Evolutionary conservation across 64 coral and sea anemone species (phyloP), one percentile per base, ranked within the genome.

Genomic region (Montipora capricornis): DNA sequence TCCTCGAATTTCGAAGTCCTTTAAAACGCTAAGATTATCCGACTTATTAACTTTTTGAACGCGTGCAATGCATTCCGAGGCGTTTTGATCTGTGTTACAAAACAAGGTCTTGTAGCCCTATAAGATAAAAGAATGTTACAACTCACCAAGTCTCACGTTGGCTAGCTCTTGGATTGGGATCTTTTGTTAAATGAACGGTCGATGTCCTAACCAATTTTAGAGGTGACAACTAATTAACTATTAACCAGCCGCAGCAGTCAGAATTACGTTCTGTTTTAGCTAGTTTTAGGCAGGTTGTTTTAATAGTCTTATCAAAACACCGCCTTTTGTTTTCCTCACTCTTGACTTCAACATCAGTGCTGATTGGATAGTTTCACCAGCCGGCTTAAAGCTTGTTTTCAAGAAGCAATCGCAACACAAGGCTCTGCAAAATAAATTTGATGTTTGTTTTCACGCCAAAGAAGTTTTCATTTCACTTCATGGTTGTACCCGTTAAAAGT

Each of bases 121-220:
- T 55, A 55, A 10, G 52, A 55, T 55, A 55, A 55, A 55, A 55
- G 37, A 37, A 64, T 12, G 12, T 51, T 71, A 2, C 3, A 16
- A 86, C 82, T 20, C 11, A 86, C 82, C 82, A 19, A 69, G 24
- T 86, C 19, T 49, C 0, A 11, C 49, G 66, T 52, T 4, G 82
- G 82, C 82, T 69, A 6, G 62, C 62, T 86, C 82, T 70, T 16
- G 10, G 66, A 13, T 86, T 45, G 10, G 51, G 67, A 86, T 49
- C 82, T 86, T 17, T 70, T 22, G 82, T 86, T 44, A 50, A 86
- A 71, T 86, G 82, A 37, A 48, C 66, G 3, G 17, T 22, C 10
- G 7, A 73, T 86, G 82, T 71, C 71, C 82, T 86, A 86, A 86
- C 44, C 64, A 15, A 86, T 86, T 26, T 86, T 86, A 86, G 82